Percentiles rank a stretch among this genome's conserved stretches.
Conservation (phyloP, 2,113 vertebrate species). For the Muscicapa adusta region DNA sequence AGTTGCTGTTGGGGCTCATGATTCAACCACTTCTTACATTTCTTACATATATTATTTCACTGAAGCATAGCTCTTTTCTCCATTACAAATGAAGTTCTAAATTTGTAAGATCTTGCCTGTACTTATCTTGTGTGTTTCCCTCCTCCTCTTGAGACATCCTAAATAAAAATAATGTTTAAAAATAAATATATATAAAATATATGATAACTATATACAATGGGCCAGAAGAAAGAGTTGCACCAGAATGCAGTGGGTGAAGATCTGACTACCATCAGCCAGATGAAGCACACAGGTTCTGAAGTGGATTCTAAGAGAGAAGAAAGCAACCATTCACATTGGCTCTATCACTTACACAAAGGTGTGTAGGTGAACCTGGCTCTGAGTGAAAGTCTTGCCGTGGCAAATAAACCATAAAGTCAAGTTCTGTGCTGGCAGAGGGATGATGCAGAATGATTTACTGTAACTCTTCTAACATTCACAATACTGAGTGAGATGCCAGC, state of each 20-base stretch:
- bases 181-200: slow-evolving; percentile 12
- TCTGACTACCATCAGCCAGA: neutral
- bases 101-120: neutral
- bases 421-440: neutral
- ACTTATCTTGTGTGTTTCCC: neutral
- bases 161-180: slow-evolving; percentile 41
- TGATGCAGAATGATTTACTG: neutral
- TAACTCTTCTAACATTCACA: neutral
- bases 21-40: neutral
- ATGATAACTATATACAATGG: neutral
- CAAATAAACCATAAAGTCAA: neutral
- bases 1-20: neutral
- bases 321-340: neutral
- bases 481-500: neutral
- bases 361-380: neutral
- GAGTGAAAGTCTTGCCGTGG: neutral
- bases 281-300: neutral
- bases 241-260: neutral
- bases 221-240: neutral
- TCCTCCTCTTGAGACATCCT: neutral
- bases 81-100: slow-evolving; percentile 4
- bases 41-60: neutral
- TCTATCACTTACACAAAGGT: neutral
- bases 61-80: neutral
- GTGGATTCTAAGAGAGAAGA: neutral